Base-by-base conservation (phyloP, 2,113 vertebrate species). In the Sorex fumeus region DNA sequence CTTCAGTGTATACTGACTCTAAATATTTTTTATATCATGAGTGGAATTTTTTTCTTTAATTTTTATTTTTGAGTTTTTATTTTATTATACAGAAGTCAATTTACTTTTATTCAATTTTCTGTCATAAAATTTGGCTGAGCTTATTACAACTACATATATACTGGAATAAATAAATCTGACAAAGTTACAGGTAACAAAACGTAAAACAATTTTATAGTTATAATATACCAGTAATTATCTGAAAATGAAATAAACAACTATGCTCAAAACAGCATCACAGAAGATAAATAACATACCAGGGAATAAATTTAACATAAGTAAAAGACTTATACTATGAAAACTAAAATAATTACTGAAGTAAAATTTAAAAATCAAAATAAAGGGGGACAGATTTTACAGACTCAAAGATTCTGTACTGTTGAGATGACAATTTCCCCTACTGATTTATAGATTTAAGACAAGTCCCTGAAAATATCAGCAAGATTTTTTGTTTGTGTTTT, bases 241-340 rank as follows among this genome's bases (percentile, higher is more conserved):
- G 53, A 91, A 79, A 86, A 79, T 91, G n/a, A 91, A 85, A 30
- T 66, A 40, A 69, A 62, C 47, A 50, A 13, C 13, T 79, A 83
- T 25, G 60, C 45, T 57, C 64, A 79, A 4, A 67, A 71, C 5
- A 71, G 50, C n/a, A 62, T 36, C 30, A 78, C 30, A 71, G 60
- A 47, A 70, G 30, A 67, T 21, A 84, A 28, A 72, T 32, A 64
- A 71, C 45, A 72, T 27, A 86, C 21, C 21, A 19, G 18, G 16
- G 4, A 72, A 72, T 45, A 71, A 88, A 53, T 32, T 74, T 74
- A 8, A 82, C 18, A 82, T 62, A 62, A 70, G 13, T 45, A 53
- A 89, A 36, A 82, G 25, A 75, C 8, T 23, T n/a, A 25, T 50
- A 82, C 13, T 1, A 34, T 78, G 21, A 50, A 50, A 50, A 50